These are phyloP conservation scores for Sus cebifrons DNA, from an alignment of 2,797 vertebrate genomes.

Conservation along the genomic window DNA sequence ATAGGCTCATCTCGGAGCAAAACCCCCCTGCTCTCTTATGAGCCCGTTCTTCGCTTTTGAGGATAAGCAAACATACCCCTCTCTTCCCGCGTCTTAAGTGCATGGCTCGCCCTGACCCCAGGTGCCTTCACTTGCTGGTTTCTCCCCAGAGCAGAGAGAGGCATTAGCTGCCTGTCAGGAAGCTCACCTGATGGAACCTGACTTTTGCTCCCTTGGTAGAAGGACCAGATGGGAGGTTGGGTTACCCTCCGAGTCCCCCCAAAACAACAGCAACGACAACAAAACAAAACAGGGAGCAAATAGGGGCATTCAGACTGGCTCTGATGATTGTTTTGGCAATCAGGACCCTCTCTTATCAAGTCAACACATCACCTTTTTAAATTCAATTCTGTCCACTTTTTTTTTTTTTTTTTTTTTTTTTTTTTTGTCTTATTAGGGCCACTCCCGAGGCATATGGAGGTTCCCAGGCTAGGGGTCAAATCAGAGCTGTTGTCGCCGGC, in stretches of 20 bases:
- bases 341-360: conserved; percentile 4
- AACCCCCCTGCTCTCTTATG: neutral
- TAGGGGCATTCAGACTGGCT: neutral
- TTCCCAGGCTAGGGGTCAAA: too few species aligned
- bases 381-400: conserved; percentile 27
- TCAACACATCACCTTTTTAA: neutral
- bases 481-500: too few species aligned
- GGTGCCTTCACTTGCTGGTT: conserved; percentile 22
- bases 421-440: too few species aligned
- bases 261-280: too few species aligned
- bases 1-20: neutral
- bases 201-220: neutral
- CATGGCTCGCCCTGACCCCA: neutral
- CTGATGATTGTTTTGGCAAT: conserved; percentile 54
- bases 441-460: too few species aligned
- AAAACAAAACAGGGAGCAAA: neutral
- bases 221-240: neutral
- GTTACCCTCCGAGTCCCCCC: neutral
- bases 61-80: conserved; percentile 56
- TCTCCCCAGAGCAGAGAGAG: neutral
- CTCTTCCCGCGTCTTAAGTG: neutral
- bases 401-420: too few species aligned
- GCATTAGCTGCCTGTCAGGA: neutral
- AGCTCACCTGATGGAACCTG: neutral
- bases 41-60: neutral